Base-by-base conservation (phyloP, 2,113 vertebrate species). In the Proteles cristata region DNA sequence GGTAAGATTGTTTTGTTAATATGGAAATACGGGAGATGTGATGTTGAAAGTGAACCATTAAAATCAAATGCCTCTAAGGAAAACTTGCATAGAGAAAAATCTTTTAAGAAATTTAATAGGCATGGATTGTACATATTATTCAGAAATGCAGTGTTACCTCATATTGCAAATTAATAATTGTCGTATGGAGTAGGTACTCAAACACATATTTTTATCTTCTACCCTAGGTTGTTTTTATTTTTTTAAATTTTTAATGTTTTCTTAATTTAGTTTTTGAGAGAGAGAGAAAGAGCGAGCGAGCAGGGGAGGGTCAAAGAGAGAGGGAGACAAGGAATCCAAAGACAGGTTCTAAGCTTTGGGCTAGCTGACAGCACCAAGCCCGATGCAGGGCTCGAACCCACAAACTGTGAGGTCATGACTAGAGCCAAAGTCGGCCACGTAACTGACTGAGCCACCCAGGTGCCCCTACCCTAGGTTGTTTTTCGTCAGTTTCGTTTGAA, bases 1-100 rank as follows among this genome's bases (percentile, higher is more conserved):
- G 16, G 4, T 77, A 84, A 96, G 39, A 81, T 50, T 85, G 33
- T 65, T 94, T 95, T 66, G 50, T 94, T 93, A 82, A 93, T 53
- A 53, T 58, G 71, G 39, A 88, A 93, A 89, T 81, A 39, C 12
- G 74, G 0, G 61, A 61, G 31, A 74, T 65, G 2, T 65, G 45
- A 31, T 66, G 7, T 71, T 88, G 74, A 82, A 95, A 81, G 33
- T 82, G 25, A 93, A 71, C 11, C 63, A n/a, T 26, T 31, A 85
- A 93, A 93, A 83, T 87, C 1, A 68, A 69, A 79, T 45, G 61
- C 19, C 58, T 83, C 9, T 79, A 76, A 71, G 50, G 33, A 90
- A 92, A 88, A 6, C 2, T 71, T 81, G 3, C 48, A 82, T 19
- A 87, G 33, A 7, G n/a, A 58, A 73, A 28, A 93, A 73, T 73